phyloP scores from a whole-genome alignment of 2,888 invertebrate genomes.

The Meteorus cinctellus region DNA sequence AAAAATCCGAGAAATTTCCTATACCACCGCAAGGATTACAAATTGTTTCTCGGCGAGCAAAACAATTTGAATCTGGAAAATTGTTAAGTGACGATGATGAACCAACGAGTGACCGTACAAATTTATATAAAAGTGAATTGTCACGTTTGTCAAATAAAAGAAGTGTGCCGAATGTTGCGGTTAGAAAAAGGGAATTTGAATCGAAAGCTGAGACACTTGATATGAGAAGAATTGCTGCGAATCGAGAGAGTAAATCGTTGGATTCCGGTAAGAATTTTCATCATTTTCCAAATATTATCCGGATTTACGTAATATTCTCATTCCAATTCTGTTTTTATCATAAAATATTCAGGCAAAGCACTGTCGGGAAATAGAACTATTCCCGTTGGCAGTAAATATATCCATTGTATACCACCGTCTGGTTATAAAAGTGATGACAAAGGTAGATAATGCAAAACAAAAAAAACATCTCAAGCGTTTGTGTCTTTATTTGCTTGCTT shows the following conservation, averaged over 20 bases:
- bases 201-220: constrained; percentile 75
- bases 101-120: constrained; percentile 78
- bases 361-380: constrained; percentile 85
- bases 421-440: constrained; percentile 73
- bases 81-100: constrained; percentile 76
- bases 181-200: constrained; percentile 83
- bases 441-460: constrained; percentile 59
- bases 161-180: constrained; percentile 84
- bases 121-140: constrained; percentile 81
- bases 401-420: constrained; percentile 85
- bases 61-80: constrained; percentile 82
- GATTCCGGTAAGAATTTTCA: constrained; percentile 73
- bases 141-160: constrained; percentile 79
- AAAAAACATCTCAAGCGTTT: neutral
- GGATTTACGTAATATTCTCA: too few species aligned
- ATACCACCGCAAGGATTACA: constrained; percentile 75
- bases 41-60: constrained; percentile 83
- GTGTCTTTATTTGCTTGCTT: neutral
- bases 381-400: constrained; percentile 85
- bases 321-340: too few species aligned
- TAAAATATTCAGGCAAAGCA: constrained; percentile 73
- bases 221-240: constrained; percentile 69
- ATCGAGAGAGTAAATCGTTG: constrained; percentile 76
- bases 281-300: too few species aligned
- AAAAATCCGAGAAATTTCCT: constrained; percentile 65